phyloP scores from a whole-genome alignment of 2,888 invertebrate genomes.

The Lithophane socia region DNA sequence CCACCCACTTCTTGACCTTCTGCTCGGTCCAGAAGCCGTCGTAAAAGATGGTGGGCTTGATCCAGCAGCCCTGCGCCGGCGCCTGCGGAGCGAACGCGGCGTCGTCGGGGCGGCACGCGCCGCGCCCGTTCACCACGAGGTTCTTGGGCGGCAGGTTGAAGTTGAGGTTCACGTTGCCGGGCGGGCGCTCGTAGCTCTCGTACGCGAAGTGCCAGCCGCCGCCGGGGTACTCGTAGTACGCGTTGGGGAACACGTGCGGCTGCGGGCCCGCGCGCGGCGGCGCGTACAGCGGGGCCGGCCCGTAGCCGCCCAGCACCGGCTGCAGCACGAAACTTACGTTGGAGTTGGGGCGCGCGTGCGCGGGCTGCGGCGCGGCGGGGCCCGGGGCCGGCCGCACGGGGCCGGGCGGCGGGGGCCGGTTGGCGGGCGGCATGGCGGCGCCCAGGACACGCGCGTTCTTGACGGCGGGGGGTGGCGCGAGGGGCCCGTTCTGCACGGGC shows the following conservation, averaged over 20 bases:
- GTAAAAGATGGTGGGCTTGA: conserved; percentile 88
- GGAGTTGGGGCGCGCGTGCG: conserved; percentile 73
- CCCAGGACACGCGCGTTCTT: conserved; percentile 53
- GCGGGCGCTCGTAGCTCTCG: conserved; percentile 81
- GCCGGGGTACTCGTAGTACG: conserved; percentile 83
- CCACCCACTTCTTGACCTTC: conserved; percentile 89
- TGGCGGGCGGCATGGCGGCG: conserved; percentile 58
- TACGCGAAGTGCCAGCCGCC: conserved; percentile 87
- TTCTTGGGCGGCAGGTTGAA: conserved; percentile 87
- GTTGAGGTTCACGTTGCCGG: conserved; percentile 84
- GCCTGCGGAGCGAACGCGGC: conserved; percentile 74
- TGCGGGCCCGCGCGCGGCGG: conserved; percentile 73
- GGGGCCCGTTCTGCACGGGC: conserved; percentile 42
- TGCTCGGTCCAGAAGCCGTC: conserved; percentile 90
- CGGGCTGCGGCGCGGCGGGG: conserved; percentile 34
- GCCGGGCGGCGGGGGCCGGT: conserved; percentile 63
- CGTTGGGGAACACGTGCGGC: conserved; percentile 79
- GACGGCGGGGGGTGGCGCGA: conserved; percentile 55
- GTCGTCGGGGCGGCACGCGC: conserved; percentile 77
- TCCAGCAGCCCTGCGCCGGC: conserved; percentile 85
- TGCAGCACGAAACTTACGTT: conserved; percentile 88
- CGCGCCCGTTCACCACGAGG: conserved; percentile 80
- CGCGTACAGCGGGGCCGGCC: conserved; percentile 77
- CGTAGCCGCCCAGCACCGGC: conserved; percentile 79
- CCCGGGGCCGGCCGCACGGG: conserved; percentile 61